Base-by-base conservation (phyloP, 2,888 invertebrate genomes). In the Dexiosoma caninum region DNA sequence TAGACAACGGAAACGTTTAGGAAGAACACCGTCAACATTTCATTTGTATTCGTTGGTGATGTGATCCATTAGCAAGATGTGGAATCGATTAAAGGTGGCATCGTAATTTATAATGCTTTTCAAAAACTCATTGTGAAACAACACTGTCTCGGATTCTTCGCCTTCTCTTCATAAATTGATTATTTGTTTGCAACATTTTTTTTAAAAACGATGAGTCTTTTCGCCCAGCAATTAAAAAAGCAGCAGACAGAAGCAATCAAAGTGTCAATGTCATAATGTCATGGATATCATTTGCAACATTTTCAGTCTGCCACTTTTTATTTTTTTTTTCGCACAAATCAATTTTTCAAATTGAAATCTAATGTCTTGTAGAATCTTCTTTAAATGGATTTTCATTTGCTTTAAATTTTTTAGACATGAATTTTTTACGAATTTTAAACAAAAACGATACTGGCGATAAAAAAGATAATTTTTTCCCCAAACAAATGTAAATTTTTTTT, bases 221-320 rank as follows among this genome's bases (percentile, higher is more conserved):
- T 27, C 27, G 35, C 12, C 12, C 35, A n/a, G 12, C 53, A 44
- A 9, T 62, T 53, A 14, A 60, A 40, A 64, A 49, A 37, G 5
- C 40, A 7, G 23, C 66, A 59, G 66, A 57, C 74, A 59, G 40
- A 59, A 75, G 49, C 66, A 74, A 74, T 74, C 74, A 59, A 75
- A 75, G 57, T 66, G 74, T 75, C 74, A 66, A 40, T 75, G 66
- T 49, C 75, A 59, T 59, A n/a, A n/a, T n/a, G n/a, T n/a, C n/a
- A n/a, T n/a, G n/a, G n/a, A n/a, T n/a, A 51, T 12, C 51, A 23
- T 37, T 19, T 53, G 51, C 21, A 10, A 42, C 19, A 8, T 12
- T 40, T 14, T 30, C 2, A n/a, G 9, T 49, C 37, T 49, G 32
- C 7, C 19, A 32, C 27, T 14, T 27, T 21, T 9, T 32, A 8